Conservation (phyloP, 2,797 vertebrate genomes). For the Spatula clypeata region DNA sequence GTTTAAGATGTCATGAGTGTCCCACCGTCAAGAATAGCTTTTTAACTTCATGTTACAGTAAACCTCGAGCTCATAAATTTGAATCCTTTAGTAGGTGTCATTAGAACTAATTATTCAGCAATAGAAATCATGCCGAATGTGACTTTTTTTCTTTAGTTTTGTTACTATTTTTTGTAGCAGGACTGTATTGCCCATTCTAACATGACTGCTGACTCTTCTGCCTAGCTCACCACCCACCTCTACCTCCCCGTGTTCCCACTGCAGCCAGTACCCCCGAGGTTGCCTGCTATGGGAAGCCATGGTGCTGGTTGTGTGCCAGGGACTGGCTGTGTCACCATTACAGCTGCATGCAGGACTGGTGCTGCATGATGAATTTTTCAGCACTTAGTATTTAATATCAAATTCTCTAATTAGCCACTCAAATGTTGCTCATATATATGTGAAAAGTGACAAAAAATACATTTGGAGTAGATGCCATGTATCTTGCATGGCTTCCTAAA, state of each 20-base stretch:
- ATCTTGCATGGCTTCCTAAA: not conserved
- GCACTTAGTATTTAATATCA: not conserved
- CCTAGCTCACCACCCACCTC: accelerated
- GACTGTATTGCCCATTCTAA: not conserved
- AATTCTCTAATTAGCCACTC: not conserved
- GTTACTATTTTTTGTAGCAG: not conserved
- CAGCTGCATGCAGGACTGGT: not conserved
- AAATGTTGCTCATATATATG: accelerated
- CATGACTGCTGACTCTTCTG: not conserved
- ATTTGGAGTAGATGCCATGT: not conserved
- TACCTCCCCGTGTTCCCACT: accelerated
- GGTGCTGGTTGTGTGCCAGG: not conserved
- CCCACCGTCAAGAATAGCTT: not conserved
- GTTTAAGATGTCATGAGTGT: not conserved
- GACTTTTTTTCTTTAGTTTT: not conserved
- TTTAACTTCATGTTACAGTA: not conserved
- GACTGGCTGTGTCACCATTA: not conserved
- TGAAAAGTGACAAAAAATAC: not conserved
- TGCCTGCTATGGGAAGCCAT: not conserved
- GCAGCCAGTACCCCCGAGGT: not conserved
- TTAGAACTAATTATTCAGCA: not conserved
- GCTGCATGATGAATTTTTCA: not conserved
- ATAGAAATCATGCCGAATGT: not conserved
- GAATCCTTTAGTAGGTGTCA: not conserved
- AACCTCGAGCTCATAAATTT: not conserved